A percentile compares a stretch with the other conserved stretches of the same genome.
Evolutionary conservation across 1,140 invertebrate genomes (phyloP).

Genomic region (Aphelinus atriplicis): DNA sequence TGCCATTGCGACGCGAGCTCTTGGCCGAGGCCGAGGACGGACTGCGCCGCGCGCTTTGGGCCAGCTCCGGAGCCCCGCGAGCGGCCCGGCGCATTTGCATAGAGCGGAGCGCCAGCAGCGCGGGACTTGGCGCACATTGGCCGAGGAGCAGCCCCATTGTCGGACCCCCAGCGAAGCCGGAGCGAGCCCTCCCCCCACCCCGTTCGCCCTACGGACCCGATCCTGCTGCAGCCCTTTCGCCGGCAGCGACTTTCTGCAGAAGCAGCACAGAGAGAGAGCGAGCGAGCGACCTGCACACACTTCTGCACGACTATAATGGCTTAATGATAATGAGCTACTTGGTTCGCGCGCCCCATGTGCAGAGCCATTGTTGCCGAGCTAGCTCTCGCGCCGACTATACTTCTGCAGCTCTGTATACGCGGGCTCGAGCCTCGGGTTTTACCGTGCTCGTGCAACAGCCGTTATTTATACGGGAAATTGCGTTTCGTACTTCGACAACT

Average conservation of each 20-base stretch:
- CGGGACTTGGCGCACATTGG: slow-evolving; percentile 45
- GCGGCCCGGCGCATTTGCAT: slow-evolving; percentile 59
- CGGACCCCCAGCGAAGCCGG: slow-evolving; percentile 60
- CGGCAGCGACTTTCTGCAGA: slow-evolving; percentile 27
- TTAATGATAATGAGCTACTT: slow-evolving; percentile 31
- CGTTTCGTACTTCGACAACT: too few relatives aligned
- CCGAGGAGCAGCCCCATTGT: slow-evolving; percentile 56
- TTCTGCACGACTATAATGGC: slow-evolving; percentile 20
- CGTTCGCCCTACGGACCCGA: not conserved
- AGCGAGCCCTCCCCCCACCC: slow-evolving; percentile 25
- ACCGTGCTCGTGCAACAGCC: too few relatives aligned
- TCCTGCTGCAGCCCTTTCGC: slow-evolving; percentile 19
- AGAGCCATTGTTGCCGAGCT: too few relatives aligned
- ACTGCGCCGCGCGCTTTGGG: too few relatives aligned
- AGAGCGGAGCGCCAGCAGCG: slow-evolving; percentile 57
- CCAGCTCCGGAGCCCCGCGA: not conserved
- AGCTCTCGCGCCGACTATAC: too few relatives aligned
- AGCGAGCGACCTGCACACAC: not conserved
- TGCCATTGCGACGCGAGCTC: too few relatives aligned
- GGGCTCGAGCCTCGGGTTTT: too few relatives aligned
- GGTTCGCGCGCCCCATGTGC: too few relatives aligned
- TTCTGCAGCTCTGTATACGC: too few relatives aligned
- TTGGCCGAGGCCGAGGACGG: not conserved
- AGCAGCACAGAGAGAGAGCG: not conserved
- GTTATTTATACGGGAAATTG: too few relatives aligned